Conservation (phyloP, 1,140 invertebrate species). For the Papilio polytes region DNA sequence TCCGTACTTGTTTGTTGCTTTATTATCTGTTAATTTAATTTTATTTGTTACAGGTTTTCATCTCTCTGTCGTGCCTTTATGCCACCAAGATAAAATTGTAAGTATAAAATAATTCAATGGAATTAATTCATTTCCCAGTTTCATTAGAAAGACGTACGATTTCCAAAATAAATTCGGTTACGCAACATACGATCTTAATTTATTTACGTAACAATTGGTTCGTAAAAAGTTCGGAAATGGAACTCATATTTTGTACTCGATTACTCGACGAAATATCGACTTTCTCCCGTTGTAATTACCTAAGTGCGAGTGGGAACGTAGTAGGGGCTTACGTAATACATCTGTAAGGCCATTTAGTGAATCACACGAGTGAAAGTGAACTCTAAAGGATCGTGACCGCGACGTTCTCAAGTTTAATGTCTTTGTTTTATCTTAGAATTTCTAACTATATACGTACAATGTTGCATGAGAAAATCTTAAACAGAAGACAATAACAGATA, state of each 20-base stretch:
- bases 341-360: conserved; percentile 62
- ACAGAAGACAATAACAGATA: not conserved
- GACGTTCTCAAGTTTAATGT: conserved; percentile 36
- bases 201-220: conserved; percentile 52
- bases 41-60: conserved; percentile 73
- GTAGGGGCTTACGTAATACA: conserved; percentile 60
- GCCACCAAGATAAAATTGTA: conserved; percentile 69
- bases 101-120: conserved; percentile 50
- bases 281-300: conserved; percentile 72
- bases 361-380: conserved; percentile 68
- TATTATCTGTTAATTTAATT: conserved; percentile 35
- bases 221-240: conserved; percentile 64
- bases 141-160: conserved; percentile 33
- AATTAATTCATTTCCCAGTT: conserved; percentile 5
- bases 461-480: not conserved
- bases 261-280: conserved; percentile 72
- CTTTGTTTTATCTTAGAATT: conserved; percentile 31
- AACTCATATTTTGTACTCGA: conserved; percentile 57
- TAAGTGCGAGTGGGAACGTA: conserved; percentile 53
- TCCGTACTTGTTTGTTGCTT: not conserved
- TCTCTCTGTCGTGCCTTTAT: conserved; percentile 63
- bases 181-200: conserved; percentile 40
- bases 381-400: conserved; percentile 52
- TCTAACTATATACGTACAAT: conserved; percentile 5
- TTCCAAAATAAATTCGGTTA: conserved; percentile 38